These are phyloP conservation scores for Knipowitschia caucasica DNA, from an alignment of 2,797 vertebrate genomes.

Conservation along the genomic window DNA sequence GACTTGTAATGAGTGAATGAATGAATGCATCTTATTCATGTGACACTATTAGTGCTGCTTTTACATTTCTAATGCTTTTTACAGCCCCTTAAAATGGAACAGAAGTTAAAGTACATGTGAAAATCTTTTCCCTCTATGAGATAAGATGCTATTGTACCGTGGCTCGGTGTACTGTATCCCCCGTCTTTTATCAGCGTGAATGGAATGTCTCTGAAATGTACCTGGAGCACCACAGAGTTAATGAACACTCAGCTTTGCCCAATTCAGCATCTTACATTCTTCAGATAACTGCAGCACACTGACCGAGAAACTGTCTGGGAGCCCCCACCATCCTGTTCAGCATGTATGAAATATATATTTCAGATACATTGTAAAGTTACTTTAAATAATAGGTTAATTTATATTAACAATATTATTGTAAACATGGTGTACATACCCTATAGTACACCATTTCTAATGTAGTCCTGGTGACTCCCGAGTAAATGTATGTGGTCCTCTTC, in stretches of 20 bases:
- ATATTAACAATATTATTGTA: not conserved
- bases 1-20: no score
- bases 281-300: conserved; percentile 9
- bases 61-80: not conserved
- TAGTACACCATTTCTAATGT: not conserved
- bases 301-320: not conserved
- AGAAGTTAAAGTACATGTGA: not conserved
- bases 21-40: no score
- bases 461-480: not conserved
- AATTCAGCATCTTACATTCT: conserved; percentile 2
- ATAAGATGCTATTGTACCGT: not conserved
- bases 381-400: not conserved
- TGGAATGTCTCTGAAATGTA: conserved; percentile 4
- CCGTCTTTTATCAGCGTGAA: not conserved
- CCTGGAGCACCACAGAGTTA: not conserved
- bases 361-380: not conserved
- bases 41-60: no score
- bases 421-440: no score
- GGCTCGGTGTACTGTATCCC: not conserved
- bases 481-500: not conserved
- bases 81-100: not conserved
- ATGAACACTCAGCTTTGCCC: conserved; percentile 5
- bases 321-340: no score
- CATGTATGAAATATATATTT: not conserved
- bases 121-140: not conserved